Evolutionary conservation across 1,140 invertebrate species (phyloP).

Genomic region (Camponotus vicinus): DNA sequence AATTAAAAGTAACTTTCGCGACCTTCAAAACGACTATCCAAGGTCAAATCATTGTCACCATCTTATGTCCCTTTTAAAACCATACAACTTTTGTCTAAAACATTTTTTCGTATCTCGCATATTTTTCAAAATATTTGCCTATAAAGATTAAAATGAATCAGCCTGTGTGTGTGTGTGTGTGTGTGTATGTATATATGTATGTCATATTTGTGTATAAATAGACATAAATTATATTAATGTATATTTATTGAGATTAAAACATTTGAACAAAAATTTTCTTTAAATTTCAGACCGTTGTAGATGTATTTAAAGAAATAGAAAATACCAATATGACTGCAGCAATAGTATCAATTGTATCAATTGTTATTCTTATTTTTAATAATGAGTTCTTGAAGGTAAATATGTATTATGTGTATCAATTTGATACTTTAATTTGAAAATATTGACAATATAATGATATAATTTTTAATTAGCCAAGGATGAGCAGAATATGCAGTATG

Average conservation of each 20-base stretch:
- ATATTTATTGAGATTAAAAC: background rate
- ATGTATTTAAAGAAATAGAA: constrained; percentile 88
- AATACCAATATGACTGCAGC: constrained; percentile 89
- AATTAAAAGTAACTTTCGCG: too few species aligned
- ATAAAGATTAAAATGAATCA: too few species aligned
- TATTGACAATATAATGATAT: constrained; percentile 18
- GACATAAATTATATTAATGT: background rate
- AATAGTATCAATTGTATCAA: constrained; percentile 90
- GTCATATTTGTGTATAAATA: too few species aligned
- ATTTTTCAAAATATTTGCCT: too few species aligned
- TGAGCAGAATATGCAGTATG: constrained; percentile 91
- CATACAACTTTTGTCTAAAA: too few species aligned
- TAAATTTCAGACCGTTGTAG: constrained; percentile 89
- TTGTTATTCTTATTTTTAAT: constrained; percentile 90
- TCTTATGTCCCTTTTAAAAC: too few species aligned
- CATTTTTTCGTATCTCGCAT: too few species aligned
- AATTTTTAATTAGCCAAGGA: constrained; percentile 88
- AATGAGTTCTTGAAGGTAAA: constrained; percentile 93
- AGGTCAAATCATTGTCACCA: too few species aligned
- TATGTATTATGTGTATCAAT: constrained; percentile 41
- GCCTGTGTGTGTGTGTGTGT: too few species aligned
- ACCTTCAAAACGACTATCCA: too few species aligned
- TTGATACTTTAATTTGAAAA: constrained; percentile 40
- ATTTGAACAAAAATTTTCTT: background rate
- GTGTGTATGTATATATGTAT: background rate